Percentiles rank a stretch among this genome's conserved stretches.
phyloP scores from a whole-genome alignment of 2,113 vertebrate genomes.

The Daubentonia madagascariensis region DNA sequence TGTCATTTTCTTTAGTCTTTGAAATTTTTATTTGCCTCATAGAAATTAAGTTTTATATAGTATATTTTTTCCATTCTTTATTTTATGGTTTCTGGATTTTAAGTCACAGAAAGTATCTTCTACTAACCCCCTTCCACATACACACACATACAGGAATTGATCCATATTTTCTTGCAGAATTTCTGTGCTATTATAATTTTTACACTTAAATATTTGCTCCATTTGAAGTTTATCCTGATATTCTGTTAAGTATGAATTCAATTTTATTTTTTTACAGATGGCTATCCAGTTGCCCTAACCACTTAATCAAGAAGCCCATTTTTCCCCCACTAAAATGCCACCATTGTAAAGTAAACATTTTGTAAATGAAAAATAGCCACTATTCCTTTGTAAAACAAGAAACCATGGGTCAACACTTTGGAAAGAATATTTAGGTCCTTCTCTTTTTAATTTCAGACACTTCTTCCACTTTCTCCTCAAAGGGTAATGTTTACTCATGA shows the following conservation, averaged over 20 bases:
- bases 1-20: not conserved
- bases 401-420: not conserved
- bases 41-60: not conserved
- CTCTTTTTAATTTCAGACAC: not conserved
- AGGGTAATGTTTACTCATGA: not conserved
- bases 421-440: not conserved
- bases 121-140: not conserved
- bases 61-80: not conserved
- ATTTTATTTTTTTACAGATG: not conserved
- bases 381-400: not conserved
- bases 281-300: not conserved
- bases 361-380: not conserved
- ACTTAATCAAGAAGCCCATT: not conserved
- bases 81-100: not conserved
- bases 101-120: not conserved
- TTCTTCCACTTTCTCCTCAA: not conserved
- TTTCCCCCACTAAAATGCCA: not conserved
- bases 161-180: not conserved
- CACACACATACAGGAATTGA: not conserved
- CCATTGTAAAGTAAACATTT: not conserved
- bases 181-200: not conserved
- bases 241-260: not conserved
- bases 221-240: not conserved
- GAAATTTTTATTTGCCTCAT: not conserved
- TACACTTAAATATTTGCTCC: not conserved